Percentiles rank a stretch among this genome's conserved stretches.
phyloP scores from a whole-genome alignment of 2,888 invertebrate genomes.

The Terebella lapidaria region DNA sequence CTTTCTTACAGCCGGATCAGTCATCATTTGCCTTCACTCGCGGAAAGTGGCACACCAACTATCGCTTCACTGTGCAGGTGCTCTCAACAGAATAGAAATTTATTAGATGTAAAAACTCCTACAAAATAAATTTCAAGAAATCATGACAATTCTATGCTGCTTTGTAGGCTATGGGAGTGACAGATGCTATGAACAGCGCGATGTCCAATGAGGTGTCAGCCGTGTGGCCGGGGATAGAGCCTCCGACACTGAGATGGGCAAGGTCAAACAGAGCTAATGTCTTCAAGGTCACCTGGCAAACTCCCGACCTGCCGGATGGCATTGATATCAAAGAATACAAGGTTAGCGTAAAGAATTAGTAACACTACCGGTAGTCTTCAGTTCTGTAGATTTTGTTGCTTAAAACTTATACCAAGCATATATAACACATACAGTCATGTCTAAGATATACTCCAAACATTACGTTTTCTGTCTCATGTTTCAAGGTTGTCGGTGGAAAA shows the following conservation, averaged over 20 bases:
- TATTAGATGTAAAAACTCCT: too few species aligned
- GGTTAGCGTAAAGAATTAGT: too few species aligned
- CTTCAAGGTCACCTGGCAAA: conserved; percentile 48
- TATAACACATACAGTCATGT: too few species aligned
- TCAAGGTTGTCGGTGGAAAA: too few species aligned
- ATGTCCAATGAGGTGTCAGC: conserved; percentile 49
- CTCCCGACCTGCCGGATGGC: conserved; percentile 45
- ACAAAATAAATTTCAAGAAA: too few species aligned
- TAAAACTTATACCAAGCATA: too few species aligned
- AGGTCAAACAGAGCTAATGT: conserved; percentile 41
- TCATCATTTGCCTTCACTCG: conserved; percentile 47
- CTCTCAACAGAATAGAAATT: not conserved
- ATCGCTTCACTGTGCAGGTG: conserved; percentile 52
- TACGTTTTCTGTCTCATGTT: too few species aligned
- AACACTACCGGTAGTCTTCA: too few species aligned
- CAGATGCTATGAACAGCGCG: conserved; percentile 45
- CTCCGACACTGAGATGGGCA: conserved; percentile 37
- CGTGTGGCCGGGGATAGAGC: conserved; percentile 49
- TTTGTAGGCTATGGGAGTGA: conserved; percentile 42
- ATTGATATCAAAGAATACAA: conserved; percentile 51
- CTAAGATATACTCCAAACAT: too few species aligned
- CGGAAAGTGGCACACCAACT: conserved; percentile 51
- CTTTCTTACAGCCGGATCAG: conserved; percentile 44
- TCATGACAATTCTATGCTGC: too few species aligned
- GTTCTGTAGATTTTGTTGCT: too few species aligned